phyloP scores from a whole-genome alignment of 2,113 vertebrate species.

The Percopsis transmontana region DNA sequence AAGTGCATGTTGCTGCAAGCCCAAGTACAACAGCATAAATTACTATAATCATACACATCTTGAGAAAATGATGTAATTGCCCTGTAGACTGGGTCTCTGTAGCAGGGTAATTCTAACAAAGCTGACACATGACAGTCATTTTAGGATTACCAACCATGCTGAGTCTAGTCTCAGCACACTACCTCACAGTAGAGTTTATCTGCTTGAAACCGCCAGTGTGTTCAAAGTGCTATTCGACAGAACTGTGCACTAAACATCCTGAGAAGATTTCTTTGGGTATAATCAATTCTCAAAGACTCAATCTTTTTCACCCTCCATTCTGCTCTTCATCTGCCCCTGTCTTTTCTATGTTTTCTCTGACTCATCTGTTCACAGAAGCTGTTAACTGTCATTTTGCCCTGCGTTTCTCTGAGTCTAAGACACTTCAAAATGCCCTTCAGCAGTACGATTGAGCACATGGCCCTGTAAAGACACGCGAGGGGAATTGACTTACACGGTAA shows the following conservation, averaged over 20 bases:
- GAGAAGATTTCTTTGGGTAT: not conserved
- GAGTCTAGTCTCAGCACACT: constrained; percentile 38
- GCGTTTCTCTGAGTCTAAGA: not conserved
- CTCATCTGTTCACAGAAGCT: not conserved
- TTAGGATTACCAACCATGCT: constrained; percentile 65
- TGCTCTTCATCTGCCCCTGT: not conserved
- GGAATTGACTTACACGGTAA: too few relatives aligned
- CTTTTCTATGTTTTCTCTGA: not conserved
- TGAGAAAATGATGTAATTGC: constrained; percentile 60
- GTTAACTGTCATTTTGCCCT: not conserved
- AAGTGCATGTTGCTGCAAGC: constrained; percentile 34
- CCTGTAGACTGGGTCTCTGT: constrained; percentile 32
- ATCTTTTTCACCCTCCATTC: not conserved
- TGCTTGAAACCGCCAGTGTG: not conserved
- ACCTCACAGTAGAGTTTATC: constrained; percentile 21
- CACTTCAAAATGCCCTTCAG: not conserved
- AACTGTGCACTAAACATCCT: not conserved
- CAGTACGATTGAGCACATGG: not conserved
- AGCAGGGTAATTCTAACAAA: constrained; percentile 47
- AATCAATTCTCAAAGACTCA: not conserved
- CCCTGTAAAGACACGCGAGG: too few relatives aligned
- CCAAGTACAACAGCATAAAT: constrained; percentile 52
- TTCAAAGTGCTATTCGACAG: not conserved
- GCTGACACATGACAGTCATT: constrained; percentile 68
- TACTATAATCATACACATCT: constrained; percentile 56